Base-by-base conservation (phyloP, 2,888 invertebrate species). In the Nineta flava region DNA sequence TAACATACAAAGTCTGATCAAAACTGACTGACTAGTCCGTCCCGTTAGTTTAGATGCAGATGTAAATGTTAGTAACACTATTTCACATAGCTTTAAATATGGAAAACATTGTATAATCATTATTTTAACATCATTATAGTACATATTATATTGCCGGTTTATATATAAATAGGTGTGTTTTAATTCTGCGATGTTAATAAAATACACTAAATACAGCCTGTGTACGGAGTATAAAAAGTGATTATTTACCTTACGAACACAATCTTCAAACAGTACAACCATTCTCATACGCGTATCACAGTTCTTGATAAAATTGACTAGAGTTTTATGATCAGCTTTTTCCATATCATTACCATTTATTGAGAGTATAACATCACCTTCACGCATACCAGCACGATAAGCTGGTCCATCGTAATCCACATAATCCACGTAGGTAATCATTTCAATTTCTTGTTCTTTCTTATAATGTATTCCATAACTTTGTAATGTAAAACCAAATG, bases 391-490 rank as follows among this genome's bases (percentile, higher is more conserved):
- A 0, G 95, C 87, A 53, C 81, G 76, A 60, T 86, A 88, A 0
- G 96, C 95, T 0, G 95, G 86, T 0, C 95, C 94, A 55, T 90
- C 88, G 53, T 83, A 79, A 58, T 93, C 94, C 50, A 96, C 93
- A 65, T 92, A 93, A 63, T 97, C 96, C 44, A 96, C 94, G 64
- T 96, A 97, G 0, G 95, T 96, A 51, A 96, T 90, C 73, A 94
- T 86, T 67, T 97, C 95, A 52, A 94, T 87, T 65, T 93, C 92
- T 63, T 88, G 85, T 59, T 90, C 92, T 70, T 85, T 83, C 64
- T 91, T 91, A 66, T 95, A 93, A 64, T 94, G 93, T 53, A 96
- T 94, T 34, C 95, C 95, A 65, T 96, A 96, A 59, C 94, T 95
- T 77, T 96, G 95, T 38, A 96, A 72, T 0, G 95, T 95, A 68